Evolutionary conservation across 2,797 vertebrate genomes (phyloP).

Genomic region (Hyperoplus immaculatus): DNA sequence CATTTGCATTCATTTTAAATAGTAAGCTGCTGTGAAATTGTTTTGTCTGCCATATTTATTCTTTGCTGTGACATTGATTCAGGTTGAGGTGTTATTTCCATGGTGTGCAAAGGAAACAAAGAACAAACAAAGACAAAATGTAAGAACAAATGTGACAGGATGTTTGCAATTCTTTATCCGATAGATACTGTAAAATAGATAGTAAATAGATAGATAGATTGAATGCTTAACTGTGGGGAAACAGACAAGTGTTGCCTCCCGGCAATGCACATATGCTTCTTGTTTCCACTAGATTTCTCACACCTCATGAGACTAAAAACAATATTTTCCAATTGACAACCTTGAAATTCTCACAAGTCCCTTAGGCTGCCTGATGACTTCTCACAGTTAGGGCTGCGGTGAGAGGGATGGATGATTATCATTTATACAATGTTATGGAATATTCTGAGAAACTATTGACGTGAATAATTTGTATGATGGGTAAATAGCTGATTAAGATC

Average conservation of each 20-base stretch:
- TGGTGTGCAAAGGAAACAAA: background rate
- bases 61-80: background rate
- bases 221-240: background rate
- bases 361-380: conserved; percentile 67
- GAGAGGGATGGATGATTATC: conserved; percentile 58
- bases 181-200: too few species aligned
- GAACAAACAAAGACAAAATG: background rate
- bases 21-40: conserved; percentile 19
- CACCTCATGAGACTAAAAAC: conserved; percentile 48
- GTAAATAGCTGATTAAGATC: conserved; percentile 11
- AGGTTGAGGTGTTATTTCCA: background rate
- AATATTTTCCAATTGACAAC: conserved; percentile 64
- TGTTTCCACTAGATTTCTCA: conserved; percentile 16
- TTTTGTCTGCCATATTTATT: background rate
- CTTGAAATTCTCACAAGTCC: conserved; percentile 51
- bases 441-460: conserved; percentile 9
- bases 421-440: background rate
- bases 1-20: conserved; percentile 19
- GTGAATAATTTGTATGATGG: conserved; percentile 17
- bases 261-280: background rate
- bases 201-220: too few species aligned
- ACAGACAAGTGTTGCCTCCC: conserved; percentile 21
- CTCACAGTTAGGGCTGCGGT: conserved; percentile 37
- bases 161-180: too few species aligned
- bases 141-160: background rate